These are phyloP conservation scores for Cynaeus angustus DNA, from an alignment of 2,888 invertebrate genomes.

Conservation along the genomic window DNA sequence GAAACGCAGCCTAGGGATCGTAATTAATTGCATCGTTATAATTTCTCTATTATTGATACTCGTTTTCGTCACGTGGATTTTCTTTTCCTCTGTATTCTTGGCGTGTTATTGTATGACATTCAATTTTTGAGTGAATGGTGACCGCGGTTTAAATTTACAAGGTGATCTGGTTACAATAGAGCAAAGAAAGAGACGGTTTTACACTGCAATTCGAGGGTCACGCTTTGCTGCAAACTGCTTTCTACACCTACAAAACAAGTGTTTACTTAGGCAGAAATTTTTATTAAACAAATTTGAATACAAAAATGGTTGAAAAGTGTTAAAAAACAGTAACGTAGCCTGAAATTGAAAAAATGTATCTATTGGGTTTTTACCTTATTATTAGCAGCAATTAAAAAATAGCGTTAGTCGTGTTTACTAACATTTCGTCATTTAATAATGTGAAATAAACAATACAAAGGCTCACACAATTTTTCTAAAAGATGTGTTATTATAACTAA, in stretches of 20 bases:
- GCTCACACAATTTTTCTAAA: too few relatives aligned
- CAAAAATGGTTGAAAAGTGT: neutral
- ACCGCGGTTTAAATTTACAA: slow-evolving; percentile 36
- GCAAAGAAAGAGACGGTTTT: slow-evolving; percentile 41
- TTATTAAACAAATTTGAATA: slow-evolving; percentile 2
- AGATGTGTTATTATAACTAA: neutral
- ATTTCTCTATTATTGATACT: slow-evolving; percentile 9
- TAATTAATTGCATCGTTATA: slow-evolving; percentile 2
- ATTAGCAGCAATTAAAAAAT: too few relatives aligned
- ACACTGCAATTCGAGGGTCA: slow-evolving; percentile 49
- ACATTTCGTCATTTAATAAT: too few relatives aligned
- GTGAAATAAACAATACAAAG: too few relatives aligned
- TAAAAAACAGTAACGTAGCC: too few relatives aligned
- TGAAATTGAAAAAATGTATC: too few relatives aligned
- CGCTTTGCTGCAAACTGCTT: slow-evolving; percentile 49
- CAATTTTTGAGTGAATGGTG: slow-evolving; percentile 50
- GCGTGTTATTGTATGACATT: slow-evolving; percentile 38
- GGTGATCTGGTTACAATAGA: slow-evolving; percentile 49
- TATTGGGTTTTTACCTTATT: too few relatives aligned
- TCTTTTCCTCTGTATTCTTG: slow-evolving; percentile 8
- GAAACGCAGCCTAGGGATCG: neutral
- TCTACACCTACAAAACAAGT: slow-evolving; percentile 52
- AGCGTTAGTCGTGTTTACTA: too few relatives aligned
- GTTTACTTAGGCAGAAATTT: slow-evolving; percentile 22
- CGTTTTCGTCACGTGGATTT: slow-evolving; percentile 4